Conservation (phyloP, 1,140 invertebrate genomes). For the Ephestia elutella region DNA sequence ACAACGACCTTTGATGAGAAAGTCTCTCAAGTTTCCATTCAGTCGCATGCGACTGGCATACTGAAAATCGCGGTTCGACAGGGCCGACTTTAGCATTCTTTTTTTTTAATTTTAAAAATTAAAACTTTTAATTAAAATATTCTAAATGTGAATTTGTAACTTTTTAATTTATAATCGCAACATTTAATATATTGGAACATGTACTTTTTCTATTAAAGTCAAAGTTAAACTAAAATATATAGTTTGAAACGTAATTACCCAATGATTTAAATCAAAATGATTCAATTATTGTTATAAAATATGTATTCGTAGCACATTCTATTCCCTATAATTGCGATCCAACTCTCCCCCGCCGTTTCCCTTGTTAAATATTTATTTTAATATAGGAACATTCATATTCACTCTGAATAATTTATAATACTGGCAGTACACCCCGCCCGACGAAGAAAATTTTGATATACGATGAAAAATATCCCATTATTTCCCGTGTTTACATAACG, state of each 20-base stretch:
- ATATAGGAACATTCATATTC: conserved; percentile 5
- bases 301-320: not conserved
- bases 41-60: conserved; percentile 51
- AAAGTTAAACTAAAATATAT: no score
- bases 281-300: no score
- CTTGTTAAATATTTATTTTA: conserved; percentile 5
- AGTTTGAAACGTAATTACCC: no score
- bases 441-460: conserved; percentile 1
- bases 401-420: conserved; percentile 1
- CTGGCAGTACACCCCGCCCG: not conserved
- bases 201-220: no score
- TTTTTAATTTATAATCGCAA: no score
- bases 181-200: no score
- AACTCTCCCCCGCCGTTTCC: not conserved
- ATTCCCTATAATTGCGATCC: not conserved
- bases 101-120: not conserved
- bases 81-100: conserved; percentile 32
- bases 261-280: no score
- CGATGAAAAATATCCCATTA: conserved; percentile 2
- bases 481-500: not conserved
- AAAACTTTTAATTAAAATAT: no score
- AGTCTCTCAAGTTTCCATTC: conserved; percentile 52
- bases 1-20: conserved; percentile 58
- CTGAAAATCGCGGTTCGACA: conserved; percentile 39
- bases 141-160: no score